Percentiles rank a stretch among this genome's conserved stretches.
Conservation (phyloP, 2,888 invertebrate genomes). For the Patella ulyssiponensis region DNA sequence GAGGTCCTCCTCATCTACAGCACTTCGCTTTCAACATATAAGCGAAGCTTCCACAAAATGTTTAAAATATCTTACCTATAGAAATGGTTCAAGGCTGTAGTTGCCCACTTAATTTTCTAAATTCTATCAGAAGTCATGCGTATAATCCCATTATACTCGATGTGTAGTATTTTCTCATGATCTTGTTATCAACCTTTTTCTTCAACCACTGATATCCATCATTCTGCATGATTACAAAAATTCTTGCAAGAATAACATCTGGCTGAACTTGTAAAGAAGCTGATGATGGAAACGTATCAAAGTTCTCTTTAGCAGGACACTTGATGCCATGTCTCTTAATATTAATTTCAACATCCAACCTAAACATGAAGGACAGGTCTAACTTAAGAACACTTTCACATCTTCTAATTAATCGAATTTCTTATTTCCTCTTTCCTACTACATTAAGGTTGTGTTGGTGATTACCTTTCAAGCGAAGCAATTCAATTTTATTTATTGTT, state of each 20-base stretch:
- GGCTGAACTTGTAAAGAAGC: slow-evolving; percentile 29
- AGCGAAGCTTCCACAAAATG: slow-evolving; percentile 32
- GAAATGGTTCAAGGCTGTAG: slow-evolving; percentile 6
- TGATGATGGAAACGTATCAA: neutral
- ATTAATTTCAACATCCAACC: slow-evolving; percentile 29
- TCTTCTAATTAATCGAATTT: slow-evolving; percentile 27
- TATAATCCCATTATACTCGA: slow-evolving; percentile 31
- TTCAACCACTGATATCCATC: slow-evolving; percentile 37
- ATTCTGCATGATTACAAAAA: slow-evolving; percentile 35
- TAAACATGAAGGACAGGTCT: slow-evolving; percentile 35
- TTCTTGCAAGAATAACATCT: slow-evolving; percentile 27
- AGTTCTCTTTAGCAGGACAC: slow-evolving; percentile 15
- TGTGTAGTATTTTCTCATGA: slow-evolving; percentile 38
- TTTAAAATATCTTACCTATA: slow-evolving; percentile 34
- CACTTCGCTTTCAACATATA: slow-evolving; percentile 16
- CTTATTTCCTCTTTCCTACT: slow-evolving; percentile 25
- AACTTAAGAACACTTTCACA: slow-evolving; percentile 20
- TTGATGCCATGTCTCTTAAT: slow-evolving; percentile 26
- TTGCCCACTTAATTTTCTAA: neutral
- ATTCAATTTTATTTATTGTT: slow-evolving; percentile 23
- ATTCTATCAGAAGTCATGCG: slow-evolving; percentile 14
- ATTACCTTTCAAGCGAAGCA: slow-evolving; percentile 23
- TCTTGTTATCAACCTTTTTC: slow-evolving; percentile 30
- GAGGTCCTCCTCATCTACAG: slow-evolving; percentile 34
- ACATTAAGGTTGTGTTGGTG: slow-evolving; percentile 29